phyloP scores from a whole-genome alignment of 1,140 invertebrate genomes.

The Eupristina koningsbergeri region DNA sequence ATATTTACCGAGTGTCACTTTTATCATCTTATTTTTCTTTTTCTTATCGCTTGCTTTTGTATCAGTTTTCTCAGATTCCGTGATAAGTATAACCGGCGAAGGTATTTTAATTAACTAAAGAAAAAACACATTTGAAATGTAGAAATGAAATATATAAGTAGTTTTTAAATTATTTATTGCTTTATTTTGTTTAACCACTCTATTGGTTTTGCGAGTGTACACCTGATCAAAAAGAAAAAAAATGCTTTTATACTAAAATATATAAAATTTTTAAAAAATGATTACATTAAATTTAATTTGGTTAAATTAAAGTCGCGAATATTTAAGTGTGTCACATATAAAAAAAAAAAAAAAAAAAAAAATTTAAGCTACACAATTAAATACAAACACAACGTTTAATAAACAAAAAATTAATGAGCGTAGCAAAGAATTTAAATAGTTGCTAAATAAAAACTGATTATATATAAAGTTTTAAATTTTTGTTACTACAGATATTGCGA shows the following conservation, averaged over 20 bases:
- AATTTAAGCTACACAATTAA: too few relatives aligned
- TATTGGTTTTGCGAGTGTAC: not conserved
- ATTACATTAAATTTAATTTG: not conserved
- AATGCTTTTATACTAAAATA: not conserved
- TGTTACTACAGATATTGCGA: too few relatives aligned
- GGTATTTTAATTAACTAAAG: not conserved
- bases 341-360: too few relatives aligned
- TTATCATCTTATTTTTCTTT: not conserved
- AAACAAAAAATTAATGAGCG: too few relatives aligned
- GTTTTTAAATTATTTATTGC: not conserved
- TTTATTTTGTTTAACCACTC: not conserved
- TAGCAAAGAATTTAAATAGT: too few relatives aligned
- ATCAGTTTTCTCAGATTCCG: not conserved
- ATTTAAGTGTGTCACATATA: too few relatives aligned
- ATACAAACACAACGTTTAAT: too few relatives aligned
- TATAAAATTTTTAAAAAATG: too few relatives aligned
- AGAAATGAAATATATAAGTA: not conserved
- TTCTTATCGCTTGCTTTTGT: not conserved
- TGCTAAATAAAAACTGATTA: too few relatives aligned
- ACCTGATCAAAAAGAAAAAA: not conserved
- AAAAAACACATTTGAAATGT: not conserved
- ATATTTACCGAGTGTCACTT: constrained; percentile 24
- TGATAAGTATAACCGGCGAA: not conserved
- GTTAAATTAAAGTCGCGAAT: not conserved
- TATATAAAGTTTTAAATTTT: too few relatives aligned